Evolutionary conservation across 1,140 invertebrate genomes (phyloP).

Genomic region (Drosophila bocki): DNA sequence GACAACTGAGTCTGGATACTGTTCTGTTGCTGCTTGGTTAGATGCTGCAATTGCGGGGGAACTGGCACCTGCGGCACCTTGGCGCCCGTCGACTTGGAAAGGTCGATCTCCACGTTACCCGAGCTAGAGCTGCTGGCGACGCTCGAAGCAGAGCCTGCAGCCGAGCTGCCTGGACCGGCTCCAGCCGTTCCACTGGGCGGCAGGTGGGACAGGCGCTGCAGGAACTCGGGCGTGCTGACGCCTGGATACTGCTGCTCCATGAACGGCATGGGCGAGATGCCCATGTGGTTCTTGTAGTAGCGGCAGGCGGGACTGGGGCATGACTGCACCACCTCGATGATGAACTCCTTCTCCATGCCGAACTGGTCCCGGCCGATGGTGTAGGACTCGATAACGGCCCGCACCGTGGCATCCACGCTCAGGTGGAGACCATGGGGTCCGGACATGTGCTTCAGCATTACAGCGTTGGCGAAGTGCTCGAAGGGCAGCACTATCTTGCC

Average conservation of each 20-base stretch:
- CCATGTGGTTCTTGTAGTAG: slow-evolving; percentile 93
- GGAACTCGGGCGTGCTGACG: slow-evolving; percentile 79
- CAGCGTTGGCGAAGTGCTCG: slow-evolving; percentile 95
- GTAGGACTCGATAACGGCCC: slow-evolving; percentile 93
- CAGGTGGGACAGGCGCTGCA: slow-evolving; percentile 85
- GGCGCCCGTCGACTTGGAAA: slow-evolving; percentile 67
- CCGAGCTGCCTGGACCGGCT: slow-evolving; percentile 37
- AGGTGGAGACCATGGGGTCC: slow-evolving; percentile 93
- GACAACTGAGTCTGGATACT: slow-evolving; percentile 80
- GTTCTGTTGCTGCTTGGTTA: slow-evolving; percentile 83
- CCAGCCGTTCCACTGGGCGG: slow-evolving; percentile 64
- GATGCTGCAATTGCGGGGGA: slow-evolving; percentile 70
- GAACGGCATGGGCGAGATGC: slow-evolving; percentile 87
- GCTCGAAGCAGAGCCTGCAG: slow-evolving; percentile 32
- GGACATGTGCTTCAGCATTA: slow-evolving; percentile 95
- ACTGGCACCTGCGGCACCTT: slow-evolving; percentile 62
- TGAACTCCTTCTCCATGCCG: slow-evolving; percentile 95
- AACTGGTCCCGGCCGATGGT: slow-evolving; percentile 94
- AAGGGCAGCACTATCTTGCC: slow-evolving; percentile 94
- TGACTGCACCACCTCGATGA: slow-evolving; percentile 93
- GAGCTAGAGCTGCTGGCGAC: slow-evolving; percentile 42
- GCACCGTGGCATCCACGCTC: slow-evolving; percentile 91
- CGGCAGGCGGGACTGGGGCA: slow-evolving; percentile 94
- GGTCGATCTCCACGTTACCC: slow-evolving; percentile 71
- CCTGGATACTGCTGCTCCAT: slow-evolving; percentile 83